Evolutionary conservation across 2,113 vertebrate genomes (phyloP).

Genomic region (Mobula birostris): DNA sequence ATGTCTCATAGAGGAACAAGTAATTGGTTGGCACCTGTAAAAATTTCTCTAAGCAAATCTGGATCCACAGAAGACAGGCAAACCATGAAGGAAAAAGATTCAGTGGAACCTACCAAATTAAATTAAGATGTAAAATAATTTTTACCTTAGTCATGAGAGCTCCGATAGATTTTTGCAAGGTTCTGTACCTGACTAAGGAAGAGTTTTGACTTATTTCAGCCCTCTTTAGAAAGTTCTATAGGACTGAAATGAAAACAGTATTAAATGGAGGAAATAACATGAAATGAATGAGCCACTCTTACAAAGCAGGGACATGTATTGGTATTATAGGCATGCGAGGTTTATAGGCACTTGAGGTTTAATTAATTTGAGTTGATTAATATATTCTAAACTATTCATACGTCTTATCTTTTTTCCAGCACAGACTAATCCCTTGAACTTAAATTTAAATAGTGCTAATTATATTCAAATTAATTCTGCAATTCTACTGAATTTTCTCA

Average conservation of each 20-base stretch:
- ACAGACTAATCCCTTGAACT: constrained; percentile 31
- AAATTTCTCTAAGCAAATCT: neutral
- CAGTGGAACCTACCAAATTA: neutral
- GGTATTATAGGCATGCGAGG: neutral
- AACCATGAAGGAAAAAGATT: neutral
- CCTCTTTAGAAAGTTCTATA: too few species aligned
- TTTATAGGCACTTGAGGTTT: constrained; percentile 16
- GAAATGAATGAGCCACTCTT: neutral
- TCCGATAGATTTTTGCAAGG: neutral
- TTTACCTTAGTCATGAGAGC: neutral
- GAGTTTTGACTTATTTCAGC: neutral
- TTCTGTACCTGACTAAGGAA: neutral
- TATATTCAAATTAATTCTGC: constrained; percentile 36
- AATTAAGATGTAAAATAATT: neutral
- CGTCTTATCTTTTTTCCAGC: constrained; percentile 35
- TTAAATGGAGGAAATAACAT: neutral
- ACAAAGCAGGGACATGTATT: neutral
- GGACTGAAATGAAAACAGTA: neutral
- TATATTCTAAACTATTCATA: constrained; percentile 35
- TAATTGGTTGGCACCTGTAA: neutral
- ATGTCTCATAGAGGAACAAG: neutral
- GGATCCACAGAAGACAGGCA: neutral
- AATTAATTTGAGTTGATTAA: constrained; percentile 25
- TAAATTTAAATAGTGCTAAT: constrained; percentile 37
- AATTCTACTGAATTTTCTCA: neutral